These are phyloP conservation scores for Sympetrum striolatum DNA, from an alignment of 2,888 invertebrate genomes.

Conservation along the genomic window DNA sequence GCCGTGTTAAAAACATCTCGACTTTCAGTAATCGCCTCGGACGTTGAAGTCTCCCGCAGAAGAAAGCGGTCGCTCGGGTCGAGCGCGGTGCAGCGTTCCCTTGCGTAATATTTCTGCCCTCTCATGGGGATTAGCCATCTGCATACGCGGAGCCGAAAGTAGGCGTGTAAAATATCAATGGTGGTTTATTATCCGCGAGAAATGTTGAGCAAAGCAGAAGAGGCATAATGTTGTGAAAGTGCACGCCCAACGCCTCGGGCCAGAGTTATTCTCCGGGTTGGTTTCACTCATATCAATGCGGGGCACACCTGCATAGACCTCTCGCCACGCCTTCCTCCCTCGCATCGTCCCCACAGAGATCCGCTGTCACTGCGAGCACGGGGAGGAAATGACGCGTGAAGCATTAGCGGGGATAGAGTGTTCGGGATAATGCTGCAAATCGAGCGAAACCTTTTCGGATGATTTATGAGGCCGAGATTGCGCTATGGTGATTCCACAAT, in stretches of 20 bases:
- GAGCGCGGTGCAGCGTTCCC: neutral
- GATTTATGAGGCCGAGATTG: no score
- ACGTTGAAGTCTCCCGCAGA: neutral
- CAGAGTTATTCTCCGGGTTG: neutral
- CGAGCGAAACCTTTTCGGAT: no score
- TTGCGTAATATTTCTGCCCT: slow-evolving; percentile 14
- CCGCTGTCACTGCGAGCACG: neutral
- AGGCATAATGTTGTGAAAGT: neutral
- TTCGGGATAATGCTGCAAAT: neutral
- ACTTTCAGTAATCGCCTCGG: neutral
- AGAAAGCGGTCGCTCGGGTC: no score
- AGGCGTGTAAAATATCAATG: slow-evolving; percentile 40
- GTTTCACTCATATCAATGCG: slow-evolving; percentile 34
- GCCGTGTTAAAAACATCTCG: neutral
- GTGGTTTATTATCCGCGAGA: slow-evolving; percentile 13
- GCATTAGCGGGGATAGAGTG: neutral
- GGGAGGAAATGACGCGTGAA: neutral
- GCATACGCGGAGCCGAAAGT: slow-evolving; percentile 29
- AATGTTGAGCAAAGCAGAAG: slow-evolving; percentile 33
- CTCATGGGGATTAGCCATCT: slow-evolving; percentile 7
- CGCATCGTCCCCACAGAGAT: neutral
- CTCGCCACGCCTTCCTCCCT: neutral
- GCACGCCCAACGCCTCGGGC: slow-evolving; percentile 10
- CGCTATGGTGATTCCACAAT: no score
- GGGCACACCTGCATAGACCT: slow-evolving; percentile 28